Base-by-base conservation (phyloP, 2,797 vertebrate genomes). In the Salarias fasciatus region DNA sequence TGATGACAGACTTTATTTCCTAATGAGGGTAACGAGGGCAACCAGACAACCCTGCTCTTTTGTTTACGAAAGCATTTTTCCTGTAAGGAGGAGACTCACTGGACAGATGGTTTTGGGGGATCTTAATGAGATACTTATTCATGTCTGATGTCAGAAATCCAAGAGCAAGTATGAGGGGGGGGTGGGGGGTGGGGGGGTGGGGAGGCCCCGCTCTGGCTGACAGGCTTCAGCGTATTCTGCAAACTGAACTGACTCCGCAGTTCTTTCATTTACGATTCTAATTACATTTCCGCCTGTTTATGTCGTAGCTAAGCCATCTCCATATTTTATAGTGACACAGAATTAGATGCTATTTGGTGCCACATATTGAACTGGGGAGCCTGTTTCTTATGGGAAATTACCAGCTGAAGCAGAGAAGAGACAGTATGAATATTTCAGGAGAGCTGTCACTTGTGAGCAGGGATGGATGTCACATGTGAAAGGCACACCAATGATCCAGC, bases 31-130 rank as follows among this genome's bases (percentile, higher is more conserved):
- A 66, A 78, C n/a, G 30, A 69, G 67, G 63, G 31, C 57, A 89
- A 85, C 65, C 83, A 79, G 82, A 78, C 69, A 77, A 71, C 57
- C 54, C 57, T 45, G 13, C 31, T 78, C 84, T 83, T 86, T 89
- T 90, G 85, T 90, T 75, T 82, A 63, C 40, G 33, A 12, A 54
- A 51, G 51, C 53, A 52, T 80, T 78, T 73, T 75, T 67, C 35
- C 56, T 50, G 64, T 68, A 52, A 81, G 70, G 76, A 84, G 79
- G 69, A 72, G 79, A 75, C 72, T 77, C 49, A 65, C 60, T 72
- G 79, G 77, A 73, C 87, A 91, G 88, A 90, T 87, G 88, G 87
- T 89, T 89, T 77, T 74, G 73, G 85, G 77, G 81, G 75, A 75
- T 82, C 75, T 24, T 87, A 87, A 88, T 87, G 83, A 90, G 86